Evolutionary conservation across 2,797 vertebrate genomes (phyloP).

Genomic region (Allobates femoralis): DNA sequence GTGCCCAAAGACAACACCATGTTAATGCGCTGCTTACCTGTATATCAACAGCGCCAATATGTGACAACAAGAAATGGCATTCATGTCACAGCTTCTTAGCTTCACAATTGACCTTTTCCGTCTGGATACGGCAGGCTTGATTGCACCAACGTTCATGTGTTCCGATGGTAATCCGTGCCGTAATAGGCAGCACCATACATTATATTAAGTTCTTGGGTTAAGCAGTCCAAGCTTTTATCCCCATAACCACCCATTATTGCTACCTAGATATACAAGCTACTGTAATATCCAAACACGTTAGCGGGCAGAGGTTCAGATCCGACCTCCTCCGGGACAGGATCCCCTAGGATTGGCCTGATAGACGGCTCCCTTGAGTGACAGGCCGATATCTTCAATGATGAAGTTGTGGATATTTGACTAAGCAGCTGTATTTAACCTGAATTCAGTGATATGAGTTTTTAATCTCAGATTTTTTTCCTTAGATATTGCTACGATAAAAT

Average conservation of each 20-base stretch:
- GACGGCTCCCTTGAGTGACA: background rate
- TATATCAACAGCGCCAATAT: too few species aligned
- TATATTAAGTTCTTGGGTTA: background rate
- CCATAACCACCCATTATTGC: background rate
- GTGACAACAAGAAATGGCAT: background rate
- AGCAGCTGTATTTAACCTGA: background rate
- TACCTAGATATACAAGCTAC: background rate
- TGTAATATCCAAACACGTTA: background rate
- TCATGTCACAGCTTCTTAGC: conserved; percentile 2
- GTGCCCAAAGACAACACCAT: background rate
- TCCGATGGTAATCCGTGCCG: background rate
- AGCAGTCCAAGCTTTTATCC: background rate
- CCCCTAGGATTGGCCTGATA: background rate
- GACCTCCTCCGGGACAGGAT: background rate
- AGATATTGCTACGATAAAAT: background rate
- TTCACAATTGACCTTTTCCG: conserved; percentile 9
- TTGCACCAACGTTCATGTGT: background rate
- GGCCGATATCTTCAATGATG: background rate
- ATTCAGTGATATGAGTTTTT: conserved; percentile 6
- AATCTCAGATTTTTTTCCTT: background rate
- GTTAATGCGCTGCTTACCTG: background rate
- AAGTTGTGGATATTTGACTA: background rate
- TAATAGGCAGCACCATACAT: background rate
- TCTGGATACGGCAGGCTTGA: background rate
- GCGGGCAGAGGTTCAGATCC: background rate